Percentiles rank a stretch among this genome's conserved stretches.
Evolutionary conservation across 2,797 vertebrate species (phyloP).

Genomic region (Huso huso): DNA sequence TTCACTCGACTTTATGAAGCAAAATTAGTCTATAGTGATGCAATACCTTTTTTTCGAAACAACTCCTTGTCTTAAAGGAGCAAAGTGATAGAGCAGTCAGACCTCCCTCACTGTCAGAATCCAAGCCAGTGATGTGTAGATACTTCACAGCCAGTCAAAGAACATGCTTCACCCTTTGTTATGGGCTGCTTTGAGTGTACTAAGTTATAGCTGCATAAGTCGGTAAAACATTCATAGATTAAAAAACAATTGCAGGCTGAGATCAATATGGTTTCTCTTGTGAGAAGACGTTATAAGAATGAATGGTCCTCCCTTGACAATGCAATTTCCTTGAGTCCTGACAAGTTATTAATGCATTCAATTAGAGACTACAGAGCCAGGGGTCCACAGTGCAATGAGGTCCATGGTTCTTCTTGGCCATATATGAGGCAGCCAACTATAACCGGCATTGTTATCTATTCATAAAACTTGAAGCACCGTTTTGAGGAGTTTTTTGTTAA

Average conservation of each 20-base stretch:
- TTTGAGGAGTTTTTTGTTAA: too few relatives aligned
- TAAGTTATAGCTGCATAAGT: background rate
- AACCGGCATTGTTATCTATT: too few relatives aligned
- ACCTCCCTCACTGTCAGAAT: background rate
- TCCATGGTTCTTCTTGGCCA: too few relatives aligned
- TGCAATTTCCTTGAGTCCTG: background rate
- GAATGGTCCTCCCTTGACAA: background rate
- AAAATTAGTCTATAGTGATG: too few relatives aligned
- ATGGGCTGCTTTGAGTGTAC: background rate
- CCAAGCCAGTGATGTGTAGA: background rate
- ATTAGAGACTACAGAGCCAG: too few relatives aligned
- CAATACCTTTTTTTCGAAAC: too few relatives aligned
- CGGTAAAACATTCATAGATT: constrained; percentile 23
- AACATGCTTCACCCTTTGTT: background rate
- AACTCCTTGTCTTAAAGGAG: too few relatives aligned
- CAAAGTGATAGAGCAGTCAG: background rate
- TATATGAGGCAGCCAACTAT: too few relatives aligned
- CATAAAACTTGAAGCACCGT: too few relatives aligned
- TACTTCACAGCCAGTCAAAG: background rate
- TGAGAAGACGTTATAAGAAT: constrained; percentile 11
- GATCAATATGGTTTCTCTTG: constrained; percentile 32
- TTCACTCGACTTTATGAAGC: too few relatives aligned
- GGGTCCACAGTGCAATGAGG: too few relatives aligned
- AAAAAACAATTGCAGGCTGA: constrained; percentile 34
- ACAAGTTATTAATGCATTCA: too few relatives aligned